Base-by-base conservation (phyloP, 2,888 invertebrate genomes). In the Drosophila tripunctata region DNA sequence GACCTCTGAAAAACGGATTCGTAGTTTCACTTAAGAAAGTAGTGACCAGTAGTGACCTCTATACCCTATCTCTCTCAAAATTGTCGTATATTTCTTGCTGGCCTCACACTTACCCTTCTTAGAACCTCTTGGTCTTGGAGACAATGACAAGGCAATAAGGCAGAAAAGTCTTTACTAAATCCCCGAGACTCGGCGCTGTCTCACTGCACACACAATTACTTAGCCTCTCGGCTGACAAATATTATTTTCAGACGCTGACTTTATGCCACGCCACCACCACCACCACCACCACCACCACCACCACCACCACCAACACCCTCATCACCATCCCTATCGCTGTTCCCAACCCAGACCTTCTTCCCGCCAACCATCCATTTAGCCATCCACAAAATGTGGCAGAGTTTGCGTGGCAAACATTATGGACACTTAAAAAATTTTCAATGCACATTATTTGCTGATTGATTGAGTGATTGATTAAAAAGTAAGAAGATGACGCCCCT, bases 361-460 rank as follows among this genome's bases (percentile, higher is more conserved):
- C n/a, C n/a, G n/a, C n/a, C n/a, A n/a, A n/a, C n/a, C n/a, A 8
- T 10, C 27, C 27, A 10, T 27, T 10, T 0, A 10, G 27, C 10
- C 27, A 10, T 27, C 27, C 8, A 2, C 10, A 27, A 27, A 27
- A 27, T 31, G 31, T 31, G 31, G 31, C 31, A 24, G 43, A 45
- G 65, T 80, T 72, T 76, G 67, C 36, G 77, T 60, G 70, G 64
- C 81, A 87, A 81, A 87, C 78, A 84, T 84, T 87, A 74, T 67
- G 72, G 66, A 75, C 72, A 86, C 82, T 84, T 81, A 75, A 75
- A 81, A 78, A 79, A 82, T 85, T 73, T 77, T 82, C 87, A 87
- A 82, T 85, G 87, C 86, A 85, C 86, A 87, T 83, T 83, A 83
- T 85, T 87, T 87, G 74, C 86, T 83, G 82, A 87, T 82, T 82